These are phyloP conservation scores for Echiichthys vipera DNA, from an alignment of 2,797 vertebrate genomes.

Conservation along the genomic window DNA sequence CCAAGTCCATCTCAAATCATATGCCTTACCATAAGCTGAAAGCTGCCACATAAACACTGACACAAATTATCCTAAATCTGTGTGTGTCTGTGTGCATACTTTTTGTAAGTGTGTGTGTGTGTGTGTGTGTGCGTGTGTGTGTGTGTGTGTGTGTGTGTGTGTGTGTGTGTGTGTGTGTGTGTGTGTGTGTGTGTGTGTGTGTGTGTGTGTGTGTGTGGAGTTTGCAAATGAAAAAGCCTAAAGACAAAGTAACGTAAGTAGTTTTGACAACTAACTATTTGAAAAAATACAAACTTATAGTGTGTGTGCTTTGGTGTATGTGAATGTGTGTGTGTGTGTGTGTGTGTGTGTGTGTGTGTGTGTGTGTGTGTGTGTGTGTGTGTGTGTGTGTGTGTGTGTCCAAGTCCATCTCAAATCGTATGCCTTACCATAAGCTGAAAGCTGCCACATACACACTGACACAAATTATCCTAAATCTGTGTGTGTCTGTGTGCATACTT, in stretches of 20 bases:
- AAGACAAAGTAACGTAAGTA: neutral
- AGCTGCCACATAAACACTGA: neutral
- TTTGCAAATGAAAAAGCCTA: neutral
- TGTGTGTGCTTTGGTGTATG: neutral
- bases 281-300: neutral
- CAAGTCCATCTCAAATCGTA: neutral
- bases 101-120: neutral
- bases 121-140: too few species aligned
- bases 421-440: neutral
- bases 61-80: neutral
- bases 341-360: neutral
- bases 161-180: too few species aligned
- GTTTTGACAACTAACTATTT: neutral
- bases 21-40: neutral
- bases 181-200: too few species aligned
- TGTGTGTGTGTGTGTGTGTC: neutral
- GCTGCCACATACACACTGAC: neutral
- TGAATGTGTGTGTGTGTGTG: neutral
- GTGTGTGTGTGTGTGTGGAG: too few species aligned
- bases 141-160: too few species aligned
- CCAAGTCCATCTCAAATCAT: neutral
- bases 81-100: constrained; percentile 1
- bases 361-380: neutral
- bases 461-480: constrained; percentile 2
- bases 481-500: neutral